Base-by-base conservation (phyloP, 92 coral and sea anemone species). In the Zoanthus gigantus region DNA sequence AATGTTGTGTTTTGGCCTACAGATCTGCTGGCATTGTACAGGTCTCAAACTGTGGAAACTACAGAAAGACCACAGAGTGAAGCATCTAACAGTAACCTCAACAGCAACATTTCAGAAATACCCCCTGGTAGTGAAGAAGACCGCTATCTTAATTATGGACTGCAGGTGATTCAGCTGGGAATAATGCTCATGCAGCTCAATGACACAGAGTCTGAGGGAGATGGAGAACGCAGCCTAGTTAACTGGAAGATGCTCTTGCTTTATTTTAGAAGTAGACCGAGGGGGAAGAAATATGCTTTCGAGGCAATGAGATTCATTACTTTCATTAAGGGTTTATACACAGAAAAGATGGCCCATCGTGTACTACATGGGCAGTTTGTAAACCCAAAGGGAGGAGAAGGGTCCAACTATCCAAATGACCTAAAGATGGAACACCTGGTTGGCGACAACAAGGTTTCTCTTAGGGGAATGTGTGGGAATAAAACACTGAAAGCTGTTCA, bases 171-270 rank as follows among this genome's bases (percentile, higher is more conserved):
- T 57, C 63, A 91, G 37, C 56, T 93, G 52, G 96, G 96, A 1
- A 53, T 67, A 14, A 18, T 91, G 12, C 76, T 91, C 15, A 91
- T 91, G 93, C 96, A 93, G 44, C 79, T 93, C 5, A 88, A 93
- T 73, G 96, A 93, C 58, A 93, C 96, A 13, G 94, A 89, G 47
- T 71, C 78, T 65, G 93, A 93, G 54, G 93, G 94, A 3, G 96
- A 91, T 93, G 94, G 96, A 0, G 50, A 81, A 37, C 29, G 94
- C 2, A 82, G 78, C 31, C 7, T 91, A 7, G 86, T 88, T 57
- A 93, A 91, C 71, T 78, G 74, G 71, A 90, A 90, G 34, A 87
- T 93, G 7, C 84, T 91, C 65, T 87, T 93, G 92, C 92, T 91
- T 6, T 93, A 93, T 66, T 94, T 89, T 72, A 83, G 93, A 30